A percentile compares a stretch with the other conserved stretches of the same genome.
These are phyloP conservation scores for Tenualosa ilisha DNA, from an alignment of 2,797 vertebrate genomes.

Conservation along the genomic window DNA sequence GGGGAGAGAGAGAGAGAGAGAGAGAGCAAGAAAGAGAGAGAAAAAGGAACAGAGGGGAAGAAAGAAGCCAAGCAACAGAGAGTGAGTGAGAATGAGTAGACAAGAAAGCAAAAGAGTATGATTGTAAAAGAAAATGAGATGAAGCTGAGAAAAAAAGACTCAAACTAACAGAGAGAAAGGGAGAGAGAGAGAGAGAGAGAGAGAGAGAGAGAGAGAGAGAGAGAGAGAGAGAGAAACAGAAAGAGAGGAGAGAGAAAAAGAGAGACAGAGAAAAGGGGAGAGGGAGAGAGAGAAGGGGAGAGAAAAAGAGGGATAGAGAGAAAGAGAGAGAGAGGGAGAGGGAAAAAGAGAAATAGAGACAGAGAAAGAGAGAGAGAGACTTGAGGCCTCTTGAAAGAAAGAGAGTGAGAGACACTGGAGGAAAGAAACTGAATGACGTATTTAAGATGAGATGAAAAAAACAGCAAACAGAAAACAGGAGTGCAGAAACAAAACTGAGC, in stretches of 20 bases:
- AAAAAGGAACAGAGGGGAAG: neutral
- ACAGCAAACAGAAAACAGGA: neutral
- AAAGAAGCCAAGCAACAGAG: neutral
- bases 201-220: neutral
- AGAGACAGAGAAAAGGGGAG: neutral
- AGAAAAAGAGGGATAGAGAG: neutral
- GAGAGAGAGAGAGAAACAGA: neutral
- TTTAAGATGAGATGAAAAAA: neutral
- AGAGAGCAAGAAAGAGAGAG: neutral
- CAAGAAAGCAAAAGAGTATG: neutral
- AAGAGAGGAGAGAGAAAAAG: neutral
- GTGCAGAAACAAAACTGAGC: neutral
- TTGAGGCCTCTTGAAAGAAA: neutral
- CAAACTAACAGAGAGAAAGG: neutral
- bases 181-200: neutral
- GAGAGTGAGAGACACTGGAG: neutral
- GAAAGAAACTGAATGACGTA: neutral
- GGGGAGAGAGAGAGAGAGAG: conserved; percentile 31
- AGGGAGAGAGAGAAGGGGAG: neutral
- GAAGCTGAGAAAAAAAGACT: neutral
- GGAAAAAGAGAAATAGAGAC: neutral
- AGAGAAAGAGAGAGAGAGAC: neutral
- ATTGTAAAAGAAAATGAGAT: too few species aligned
- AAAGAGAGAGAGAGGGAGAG: neutral
- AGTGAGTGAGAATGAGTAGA: neutral